Conservation (phyloP, 2,113 vertebrate species). For the Climacteris rufus region DNA sequence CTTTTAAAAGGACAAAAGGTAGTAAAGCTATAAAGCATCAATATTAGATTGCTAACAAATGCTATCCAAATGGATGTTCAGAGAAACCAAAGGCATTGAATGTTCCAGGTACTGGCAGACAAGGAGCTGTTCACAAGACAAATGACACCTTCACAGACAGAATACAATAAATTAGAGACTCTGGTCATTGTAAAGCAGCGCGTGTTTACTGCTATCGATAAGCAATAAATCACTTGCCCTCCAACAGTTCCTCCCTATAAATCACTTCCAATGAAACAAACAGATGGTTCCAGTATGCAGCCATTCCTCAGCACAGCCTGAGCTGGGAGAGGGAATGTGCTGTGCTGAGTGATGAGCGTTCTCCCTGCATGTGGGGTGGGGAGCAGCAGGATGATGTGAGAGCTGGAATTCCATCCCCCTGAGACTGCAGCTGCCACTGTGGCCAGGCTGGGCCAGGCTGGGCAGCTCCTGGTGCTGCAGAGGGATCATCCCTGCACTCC, state of each 20-base stretch:
- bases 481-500: accelerated
- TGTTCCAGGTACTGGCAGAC: constrained; percentile 28
- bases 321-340: background rate
- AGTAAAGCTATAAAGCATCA: constrained; percentile 25
- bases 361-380: accelerated
- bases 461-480: background rate
- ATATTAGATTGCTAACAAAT: constrained; percentile 41
- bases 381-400: background rate
- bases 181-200: constrained; percentile 48
- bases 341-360: background rate
- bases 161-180: constrained; percentile 26
- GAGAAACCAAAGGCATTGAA: constrained; percentile 24
- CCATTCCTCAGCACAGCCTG: background rate
- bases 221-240: constrained; percentile 62
- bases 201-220: constrained; percentile 56
- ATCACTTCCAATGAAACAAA: constrained; percentile 33
- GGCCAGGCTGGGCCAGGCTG: background rate
- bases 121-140: constrained; percentile 24
- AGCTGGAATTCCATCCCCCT: accelerated
- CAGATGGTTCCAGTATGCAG: background rate
- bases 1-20: constrained; percentile 35
- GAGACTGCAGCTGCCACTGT: accelerated
- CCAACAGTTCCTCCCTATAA: constrained; percentile 51
- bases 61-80: constrained; percentile 13
- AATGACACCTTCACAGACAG: constrained; percentile 24